A percentile compares a stretch with the other conserved stretches of the same genome.
phyloP scores from a whole-genome alignment of 2,797 vertebrate species.

The Numenius phaeopus region DNA sequence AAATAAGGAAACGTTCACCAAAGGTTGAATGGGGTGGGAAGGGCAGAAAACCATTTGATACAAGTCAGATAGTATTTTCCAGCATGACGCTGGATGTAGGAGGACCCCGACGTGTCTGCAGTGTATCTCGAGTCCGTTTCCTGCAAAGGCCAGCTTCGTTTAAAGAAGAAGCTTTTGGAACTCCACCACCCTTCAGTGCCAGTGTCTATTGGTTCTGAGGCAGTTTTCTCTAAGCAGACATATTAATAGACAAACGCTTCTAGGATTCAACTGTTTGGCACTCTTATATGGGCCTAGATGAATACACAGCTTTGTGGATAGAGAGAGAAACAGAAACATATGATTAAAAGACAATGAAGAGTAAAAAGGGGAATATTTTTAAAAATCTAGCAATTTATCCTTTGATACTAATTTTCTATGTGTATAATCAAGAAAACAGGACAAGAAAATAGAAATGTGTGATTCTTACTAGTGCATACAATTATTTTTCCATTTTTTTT shows the following conservation, averaged over 20 bases:
- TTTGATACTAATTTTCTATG: neutral
- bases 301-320: neutral
- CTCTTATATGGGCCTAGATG: neutral
- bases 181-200: neutral
- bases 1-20: neutral
- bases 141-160: neutral
- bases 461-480: neutral
- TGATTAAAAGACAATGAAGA: neutral
- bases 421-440: neutral
- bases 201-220: neutral
- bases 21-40: neutral
- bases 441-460: neutral
- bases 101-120: neutral
- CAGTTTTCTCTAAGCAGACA: neutral
- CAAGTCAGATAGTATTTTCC: neutral
- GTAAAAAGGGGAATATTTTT: neutral
- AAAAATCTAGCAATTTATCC: neutral
- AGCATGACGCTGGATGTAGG: neutral
- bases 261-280: neutral
- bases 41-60: neutral
- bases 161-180: neutral
- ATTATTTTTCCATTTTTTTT: neutral
- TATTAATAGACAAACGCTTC: neutral
- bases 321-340: neutral
- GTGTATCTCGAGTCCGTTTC: neutral